phyloP scores from a whole-genome alignment of 2,888 invertebrate genomes.

The Pristionchus fissidentatus region DNA sequence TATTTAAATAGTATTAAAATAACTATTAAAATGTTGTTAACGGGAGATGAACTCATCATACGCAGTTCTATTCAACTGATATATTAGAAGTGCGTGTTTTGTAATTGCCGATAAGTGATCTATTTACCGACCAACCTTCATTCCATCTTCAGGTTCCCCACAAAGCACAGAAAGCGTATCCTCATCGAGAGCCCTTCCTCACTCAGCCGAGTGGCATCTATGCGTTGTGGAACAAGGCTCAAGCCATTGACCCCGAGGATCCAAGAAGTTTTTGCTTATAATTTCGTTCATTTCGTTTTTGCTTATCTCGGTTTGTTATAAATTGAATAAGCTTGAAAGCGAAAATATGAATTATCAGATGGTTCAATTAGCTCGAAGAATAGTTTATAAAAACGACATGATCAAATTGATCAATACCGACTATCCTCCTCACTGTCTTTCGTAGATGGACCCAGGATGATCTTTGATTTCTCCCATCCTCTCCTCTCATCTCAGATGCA shows the following conservation, averaged over 20 bases:
- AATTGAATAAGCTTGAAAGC: background rate
- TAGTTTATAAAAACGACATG: too few species aligned
- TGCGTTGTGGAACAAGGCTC: slow-evolving; percentile 49
- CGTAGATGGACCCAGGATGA: too few species aligned
- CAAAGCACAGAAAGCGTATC: background rate
- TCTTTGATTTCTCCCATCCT: background rate
- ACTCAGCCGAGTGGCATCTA: slow-evolving; percentile 35
- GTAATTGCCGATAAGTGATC: too few species aligned
- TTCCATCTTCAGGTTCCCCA: background rate
- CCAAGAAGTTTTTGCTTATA: slow-evolving; percentile 46
- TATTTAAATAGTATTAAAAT: background rate
- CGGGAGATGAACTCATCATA: too few species aligned
- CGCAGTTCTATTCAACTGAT: too few species aligned
- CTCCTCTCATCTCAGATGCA: slow-evolving; percentile 50
- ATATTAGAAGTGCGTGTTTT: too few species aligned
- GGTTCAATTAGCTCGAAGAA: background rate
- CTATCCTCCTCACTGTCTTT: too few species aligned
- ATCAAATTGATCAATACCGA: too few species aligned
- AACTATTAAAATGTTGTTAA: background rate
- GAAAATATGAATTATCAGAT: background rate
- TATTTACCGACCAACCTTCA: too few species aligned
- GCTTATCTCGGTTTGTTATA: background rate
- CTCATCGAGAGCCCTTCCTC: slow-evolving; percentile 13
- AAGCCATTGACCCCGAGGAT: slow-evolving; percentile 33
- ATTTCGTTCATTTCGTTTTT: background rate